phyloP scores from a whole-genome alignment of 2,113 vertebrate genomes.

The Gnathonemus echidnorhynchus region DNA sequence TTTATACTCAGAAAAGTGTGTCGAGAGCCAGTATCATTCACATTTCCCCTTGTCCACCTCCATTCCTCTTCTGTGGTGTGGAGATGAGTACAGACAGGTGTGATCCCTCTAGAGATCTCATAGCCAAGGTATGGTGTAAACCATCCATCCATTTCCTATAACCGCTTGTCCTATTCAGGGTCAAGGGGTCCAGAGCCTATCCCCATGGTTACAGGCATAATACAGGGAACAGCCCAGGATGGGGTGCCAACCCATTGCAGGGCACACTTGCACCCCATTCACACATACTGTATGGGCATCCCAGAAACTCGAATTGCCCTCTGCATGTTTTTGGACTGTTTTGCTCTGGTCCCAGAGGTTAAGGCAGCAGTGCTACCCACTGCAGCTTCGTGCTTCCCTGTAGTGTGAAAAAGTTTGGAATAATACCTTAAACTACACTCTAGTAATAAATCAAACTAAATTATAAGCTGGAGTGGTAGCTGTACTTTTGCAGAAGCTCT shows the following conservation, averaged over 20 bases:
- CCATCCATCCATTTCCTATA: neutral
- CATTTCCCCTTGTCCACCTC: neutral
- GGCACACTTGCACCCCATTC: neutral
- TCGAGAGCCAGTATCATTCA: neutral
- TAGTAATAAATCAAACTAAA: neutral
- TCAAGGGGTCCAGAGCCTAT: neutral
- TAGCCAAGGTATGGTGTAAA: neutral
- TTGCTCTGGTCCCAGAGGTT: neutral
- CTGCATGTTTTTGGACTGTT: neutral
- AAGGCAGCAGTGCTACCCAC: neutral
- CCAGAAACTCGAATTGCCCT: neutral
- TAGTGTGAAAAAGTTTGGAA: neutral
- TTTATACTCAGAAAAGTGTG: neutral
- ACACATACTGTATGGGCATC: neutral
- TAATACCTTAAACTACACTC: neutral
- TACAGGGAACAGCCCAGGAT: neutral
- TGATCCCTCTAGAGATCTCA: neutral
- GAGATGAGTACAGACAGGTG: neutral
- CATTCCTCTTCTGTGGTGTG: neutral
- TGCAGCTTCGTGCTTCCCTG: neutral
- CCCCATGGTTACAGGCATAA: neutral
- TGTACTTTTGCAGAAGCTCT: neutral
- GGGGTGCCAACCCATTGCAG: neutral
- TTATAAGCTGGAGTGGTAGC: neutral
- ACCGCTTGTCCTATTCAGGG: neutral